Conservation (phyloP, 2,888 invertebrate genomes). For the Aquatica leii region DNA sequence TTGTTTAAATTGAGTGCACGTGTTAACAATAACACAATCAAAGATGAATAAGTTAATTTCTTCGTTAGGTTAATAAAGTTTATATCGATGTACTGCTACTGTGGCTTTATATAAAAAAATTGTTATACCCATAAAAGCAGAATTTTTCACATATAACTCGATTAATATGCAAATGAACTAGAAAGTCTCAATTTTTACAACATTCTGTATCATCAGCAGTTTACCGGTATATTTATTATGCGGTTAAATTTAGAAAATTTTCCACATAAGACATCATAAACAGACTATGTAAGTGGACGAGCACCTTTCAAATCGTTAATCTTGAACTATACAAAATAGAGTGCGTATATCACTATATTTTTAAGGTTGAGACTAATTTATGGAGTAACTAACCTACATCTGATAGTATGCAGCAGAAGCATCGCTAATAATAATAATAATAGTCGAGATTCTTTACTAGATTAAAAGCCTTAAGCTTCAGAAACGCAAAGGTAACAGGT, state of each 20-base stretch:
- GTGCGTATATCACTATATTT: conserved; percentile 31
- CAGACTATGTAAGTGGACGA: conserved; percentile 6
- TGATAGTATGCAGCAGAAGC: conserved; percentile 29
- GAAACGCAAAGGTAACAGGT: conserved; percentile 29
- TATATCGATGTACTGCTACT: too few relatives aligned
- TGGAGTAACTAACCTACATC: conserved; percentile 36
- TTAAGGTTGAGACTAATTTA: conserved; percentile 33
- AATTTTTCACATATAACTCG: neutral
- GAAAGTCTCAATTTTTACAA: conserved; percentile 19
- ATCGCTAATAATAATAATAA: conserved; percentile 34
- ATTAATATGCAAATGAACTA: conserved; percentile 18
- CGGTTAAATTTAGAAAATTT: conserved; percentile 18
- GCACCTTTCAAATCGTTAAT: conserved; percentile 30
- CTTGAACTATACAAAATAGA: conserved; percentile 24
- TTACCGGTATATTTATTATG: conserved; percentile 19
- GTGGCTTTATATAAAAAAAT: too few relatives aligned
- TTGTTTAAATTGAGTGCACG: conserved; percentile 36
- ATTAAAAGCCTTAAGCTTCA: conserved; percentile 25
- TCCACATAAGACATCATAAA: conserved; percentile 9
- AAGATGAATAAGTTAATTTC: conserved; percentile 9
- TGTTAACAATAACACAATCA: too few relatives aligned
- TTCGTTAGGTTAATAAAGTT: too few relatives aligned
- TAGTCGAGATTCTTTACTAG: conserved; percentile 30
- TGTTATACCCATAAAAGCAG: neutral
- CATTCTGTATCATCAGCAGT: conserved; percentile 12